Evolutionary conservation across 2,888 invertebrate genomes (phyloP), one percentile per base, ranked within the genome.

Genomic region (Agonum fuliginosum): DNA sequence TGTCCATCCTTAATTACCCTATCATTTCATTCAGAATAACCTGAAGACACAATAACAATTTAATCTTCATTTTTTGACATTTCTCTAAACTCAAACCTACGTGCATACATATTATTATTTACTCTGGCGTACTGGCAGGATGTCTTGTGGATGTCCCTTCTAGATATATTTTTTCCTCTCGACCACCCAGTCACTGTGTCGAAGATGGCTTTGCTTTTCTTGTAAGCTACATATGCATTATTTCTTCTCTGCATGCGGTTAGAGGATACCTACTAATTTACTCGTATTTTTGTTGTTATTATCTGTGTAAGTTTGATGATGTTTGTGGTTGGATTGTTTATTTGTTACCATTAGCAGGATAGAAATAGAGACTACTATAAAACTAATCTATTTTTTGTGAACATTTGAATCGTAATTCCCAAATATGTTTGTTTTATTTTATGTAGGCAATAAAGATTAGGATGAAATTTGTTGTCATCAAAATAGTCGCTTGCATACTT

Each of bases 241-340:
- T 62, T 62, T 20, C 20, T 37, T 41, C 43, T 67, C 37, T 41
- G 43, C 67, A 24, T 67, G 67, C 24, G 43, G 67, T 67, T 67
- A 65, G 12, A 37, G 0, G 24, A 41, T 67, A 67, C 67, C 67
- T 67, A 67, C 67, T 41, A 67, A 67, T 67, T 67, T 67, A 67
- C 37, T 41, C 6, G 10, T 67, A 67, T 41, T 67, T 67, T 41
- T 41, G 67, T 67, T 41, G 67, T 41, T 22, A 41, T 20, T 37
- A 41, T 37, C 37, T 20, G n/a, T 22, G 20, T 41, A 67, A 14
- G n/a, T 41, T 1, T 30, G 37, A 43, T 43, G 43, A 41, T 67
- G 37, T 41, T 43, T 67, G 43, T 24, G 67, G 41, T 41, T 30
- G 37, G 48, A 48, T 20, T 54, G 54, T 54, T 54, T 54, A 54